Base-by-base conservation (phyloP, 1,140 invertebrate genomes). In the Nephila pilipes region DNA sequence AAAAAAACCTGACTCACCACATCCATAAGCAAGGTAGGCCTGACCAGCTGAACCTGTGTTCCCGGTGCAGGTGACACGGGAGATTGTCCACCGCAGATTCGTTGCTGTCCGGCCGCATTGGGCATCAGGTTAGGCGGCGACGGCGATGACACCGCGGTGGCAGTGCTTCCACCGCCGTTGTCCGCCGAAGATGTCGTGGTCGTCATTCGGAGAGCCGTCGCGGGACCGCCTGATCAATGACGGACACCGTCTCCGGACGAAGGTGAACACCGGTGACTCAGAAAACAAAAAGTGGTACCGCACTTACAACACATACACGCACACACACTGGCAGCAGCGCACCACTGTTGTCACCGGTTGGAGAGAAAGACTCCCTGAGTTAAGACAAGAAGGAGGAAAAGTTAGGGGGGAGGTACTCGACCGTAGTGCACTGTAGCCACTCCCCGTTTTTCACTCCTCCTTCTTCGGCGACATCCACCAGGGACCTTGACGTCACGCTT, bases 401-500 rank as follows among this genome's bases (percentile, higher is more conserved):
- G 55, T 58, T 38, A 60, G 83, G 91, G 91, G 91, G 65, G 91
- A 85, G 90, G 90, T 46, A 57, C 89, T 36, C 60, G 81, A 60
- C 80, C 29, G 54, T 36, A 80, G 65, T 79, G 65, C 63, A 80
- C 65, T 81, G 38, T 38, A 69, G 60, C 83, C 83, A 85, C 85
- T 85, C 65, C 91, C 91, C 91, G 36, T 85, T 75, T 85, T 79
- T 87, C 60, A 93, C 91, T 87, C 91, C 91, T 87, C 91, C 90
- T 81, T 81, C 88, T 60, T 38, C 20, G 83, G 91, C 83, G 91
- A 93, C 91, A 93, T 93, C 55, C 90, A 63, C 80, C 57, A 63
- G 89, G 55, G 90, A 85, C 88, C 75, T 58, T 92, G 79, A 92
- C 90, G 90, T 92, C 90, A 92, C n/a, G 55, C 80, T 38, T 89